These are phyloP conservation scores for Loripinus fragilis DNA, from an alignment of 2,888 invertebrate genomes.

Conservation along the genomic window DNA sequence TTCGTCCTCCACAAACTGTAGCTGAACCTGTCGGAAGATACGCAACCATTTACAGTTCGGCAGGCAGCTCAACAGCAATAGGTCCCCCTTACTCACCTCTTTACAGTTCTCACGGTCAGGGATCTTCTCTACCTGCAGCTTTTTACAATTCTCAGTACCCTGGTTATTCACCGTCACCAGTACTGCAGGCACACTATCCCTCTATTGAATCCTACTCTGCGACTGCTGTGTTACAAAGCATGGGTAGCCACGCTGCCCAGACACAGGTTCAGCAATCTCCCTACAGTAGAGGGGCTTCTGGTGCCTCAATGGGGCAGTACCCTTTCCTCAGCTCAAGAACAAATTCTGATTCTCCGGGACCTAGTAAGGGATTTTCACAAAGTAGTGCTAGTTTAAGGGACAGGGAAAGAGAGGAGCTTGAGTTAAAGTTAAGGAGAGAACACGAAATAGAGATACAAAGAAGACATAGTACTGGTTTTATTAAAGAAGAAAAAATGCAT, in stretches of 20 bases:
- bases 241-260: constrained; percentile 77
- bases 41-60: constrained; percentile 35
- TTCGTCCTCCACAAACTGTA: constrained; percentile 70
- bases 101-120: constrained; percentile 46
- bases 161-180: constrained; percentile 40
- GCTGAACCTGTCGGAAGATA: constrained; percentile 63
- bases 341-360: constrained; percentile 58
- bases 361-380: constrained; percentile 58
- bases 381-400: constrained; percentile 47
- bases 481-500: constrained; percentile 65
- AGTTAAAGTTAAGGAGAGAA: constrained; percentile 48
- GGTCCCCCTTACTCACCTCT: constrained; percentile 58
- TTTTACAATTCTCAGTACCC: constrained; percentile 72
- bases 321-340: constrained; percentile 59
- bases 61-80: constrained; percentile 47
- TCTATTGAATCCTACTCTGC: constrained; percentile 72
- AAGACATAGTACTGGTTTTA: constrained; percentile 58
- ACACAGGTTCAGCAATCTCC: constrained; percentile 72
- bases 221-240: constrained; percentile 79
- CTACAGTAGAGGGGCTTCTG: constrained; percentile 40
- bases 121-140: constrained; percentile 62
- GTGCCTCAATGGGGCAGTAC: constrained; percentile 59
- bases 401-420: constrained; percentile 48
- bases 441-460: constrained; percentile 55
- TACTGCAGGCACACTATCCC: constrained; percentile 50